phyloP scores from a whole-genome alignment of 2,113 vertebrate genomes.

The Hystrix cristata region DNA sequence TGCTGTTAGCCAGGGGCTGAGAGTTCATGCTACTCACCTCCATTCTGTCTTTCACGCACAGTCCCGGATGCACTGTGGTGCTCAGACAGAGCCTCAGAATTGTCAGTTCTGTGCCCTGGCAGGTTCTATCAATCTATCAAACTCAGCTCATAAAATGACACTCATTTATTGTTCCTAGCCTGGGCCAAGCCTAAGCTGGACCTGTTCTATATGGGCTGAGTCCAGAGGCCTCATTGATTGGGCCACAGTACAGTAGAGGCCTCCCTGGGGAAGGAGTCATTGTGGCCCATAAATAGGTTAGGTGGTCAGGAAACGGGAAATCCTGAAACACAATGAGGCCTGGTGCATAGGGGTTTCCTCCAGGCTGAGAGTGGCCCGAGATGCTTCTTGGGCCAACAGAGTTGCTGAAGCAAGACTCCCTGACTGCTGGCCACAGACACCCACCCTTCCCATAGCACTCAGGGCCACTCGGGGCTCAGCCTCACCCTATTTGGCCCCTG shows the following conservation, averaged over 20 bases:
- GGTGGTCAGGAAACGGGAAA: conserved; percentile 82
- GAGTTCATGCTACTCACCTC: neutral
- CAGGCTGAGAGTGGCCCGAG: neutral
- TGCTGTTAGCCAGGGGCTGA: neutral
- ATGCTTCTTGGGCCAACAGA: conserved; percentile 33
- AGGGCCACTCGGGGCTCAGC: neutral
- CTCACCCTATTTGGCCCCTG: neutral
- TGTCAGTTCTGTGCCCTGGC: neutral
- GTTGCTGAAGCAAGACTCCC: conserved; percentile 26
- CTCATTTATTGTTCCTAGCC: neutral
- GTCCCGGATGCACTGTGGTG: neutral
- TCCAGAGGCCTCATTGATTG: neutral
- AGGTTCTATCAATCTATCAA: neutral
- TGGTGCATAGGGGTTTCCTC: conserved; percentile 72
- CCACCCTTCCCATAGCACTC: neutral
- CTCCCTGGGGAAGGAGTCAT: conserved; percentile 68
- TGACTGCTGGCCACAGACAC: neutral
- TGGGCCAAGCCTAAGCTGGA: neutral
- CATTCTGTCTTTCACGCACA: neutral
- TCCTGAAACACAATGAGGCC: conserved; percentile 82
- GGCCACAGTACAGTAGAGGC: conserved; percentile 70
- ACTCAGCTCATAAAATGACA: neutral
- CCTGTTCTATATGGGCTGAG: neutral
- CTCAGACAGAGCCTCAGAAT: neutral
- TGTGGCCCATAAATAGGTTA: conserved; percentile 86